phyloP scores from a whole-genome alignment of 2,888 invertebrate genomes.

The Eilema sororculum region DNA sequence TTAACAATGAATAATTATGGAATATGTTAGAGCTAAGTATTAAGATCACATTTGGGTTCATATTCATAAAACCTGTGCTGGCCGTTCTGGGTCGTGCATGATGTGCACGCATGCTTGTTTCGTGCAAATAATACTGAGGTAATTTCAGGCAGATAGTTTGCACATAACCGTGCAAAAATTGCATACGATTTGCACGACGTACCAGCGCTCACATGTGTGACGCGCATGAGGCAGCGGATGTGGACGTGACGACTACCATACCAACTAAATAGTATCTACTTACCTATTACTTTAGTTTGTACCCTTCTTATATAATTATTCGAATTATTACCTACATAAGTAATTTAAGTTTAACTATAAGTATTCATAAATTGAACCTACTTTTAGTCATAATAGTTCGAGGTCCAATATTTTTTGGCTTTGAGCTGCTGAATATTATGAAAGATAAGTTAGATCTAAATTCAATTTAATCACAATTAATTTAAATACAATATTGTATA shows the following conservation, averaged over 20 bases:
- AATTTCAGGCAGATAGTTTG: no score
- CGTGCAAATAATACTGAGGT: no score
- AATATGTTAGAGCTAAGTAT: no score
- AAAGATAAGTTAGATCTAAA: neutral
- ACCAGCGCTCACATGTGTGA: no score
- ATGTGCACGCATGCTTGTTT: no score
- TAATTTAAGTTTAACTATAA: conserved; percentile 7
- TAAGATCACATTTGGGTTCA: neutral
- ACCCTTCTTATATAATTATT: conserved; percentile 22
- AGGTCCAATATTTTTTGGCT: conserved; percentile 24
- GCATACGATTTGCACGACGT: no score
- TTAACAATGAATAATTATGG: neutral
- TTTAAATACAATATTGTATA: no score
- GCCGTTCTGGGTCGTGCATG: neutral
- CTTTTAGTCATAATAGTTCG: conserved; percentile 2
- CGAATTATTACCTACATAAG: conserved; percentile 24
- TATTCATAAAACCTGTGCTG: neutral
- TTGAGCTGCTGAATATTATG: neutral
- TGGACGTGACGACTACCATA: neutral
- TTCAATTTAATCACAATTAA: neutral
- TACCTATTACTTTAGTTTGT: neutral
- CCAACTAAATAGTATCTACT: neutral
- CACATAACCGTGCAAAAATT: no score
- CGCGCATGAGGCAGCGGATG: no score
- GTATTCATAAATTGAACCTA: conserved; percentile 1